Conservation (phyloP, 2,113 vertebrate species). For the Archilochus colubris region DNA sequence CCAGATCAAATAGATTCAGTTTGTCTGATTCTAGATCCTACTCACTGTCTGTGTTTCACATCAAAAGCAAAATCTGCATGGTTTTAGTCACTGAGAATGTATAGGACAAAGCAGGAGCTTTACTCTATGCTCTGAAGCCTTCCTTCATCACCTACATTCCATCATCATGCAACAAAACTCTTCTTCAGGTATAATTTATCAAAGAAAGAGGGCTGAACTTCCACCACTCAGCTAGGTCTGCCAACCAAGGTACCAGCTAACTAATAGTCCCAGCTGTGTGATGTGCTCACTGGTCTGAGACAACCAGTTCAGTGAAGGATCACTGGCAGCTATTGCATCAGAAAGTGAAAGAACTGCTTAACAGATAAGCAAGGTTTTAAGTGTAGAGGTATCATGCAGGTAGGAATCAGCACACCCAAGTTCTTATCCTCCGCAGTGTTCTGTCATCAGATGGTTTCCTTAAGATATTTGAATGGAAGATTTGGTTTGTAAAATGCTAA, state of each 20-base stretch:
- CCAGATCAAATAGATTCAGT: not conserved
- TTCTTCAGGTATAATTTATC: not conserved
- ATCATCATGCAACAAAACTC: not conserved
- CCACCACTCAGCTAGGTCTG: not conserved
- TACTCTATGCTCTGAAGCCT: not conserved
- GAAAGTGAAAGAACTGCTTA: not conserved
- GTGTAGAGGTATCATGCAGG: not conserved
- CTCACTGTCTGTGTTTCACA: not conserved
- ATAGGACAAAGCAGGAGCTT: not conserved
- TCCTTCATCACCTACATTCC: not conserved
- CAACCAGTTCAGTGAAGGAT: not conserved
- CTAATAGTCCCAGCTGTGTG: not conserved
- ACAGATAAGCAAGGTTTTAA: not conserved
- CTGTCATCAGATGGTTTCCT: not conserved
- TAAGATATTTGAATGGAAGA: not conserved
- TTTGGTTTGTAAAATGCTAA: not conserved
- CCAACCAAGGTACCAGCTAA: not conserved
- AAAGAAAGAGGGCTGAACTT: not conserved
- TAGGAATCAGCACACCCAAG: not conserved
- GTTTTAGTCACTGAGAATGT: not conserved
- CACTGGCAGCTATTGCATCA: not conserved
- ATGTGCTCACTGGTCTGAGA: not conserved
- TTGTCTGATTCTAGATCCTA: not conserved
- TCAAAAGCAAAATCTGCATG: not conserved
- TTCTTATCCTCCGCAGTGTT: not conserved